phyloP scores from a whole-genome alignment of 2,113 vertebrate species.

The Sylvietta virens region DNA sequence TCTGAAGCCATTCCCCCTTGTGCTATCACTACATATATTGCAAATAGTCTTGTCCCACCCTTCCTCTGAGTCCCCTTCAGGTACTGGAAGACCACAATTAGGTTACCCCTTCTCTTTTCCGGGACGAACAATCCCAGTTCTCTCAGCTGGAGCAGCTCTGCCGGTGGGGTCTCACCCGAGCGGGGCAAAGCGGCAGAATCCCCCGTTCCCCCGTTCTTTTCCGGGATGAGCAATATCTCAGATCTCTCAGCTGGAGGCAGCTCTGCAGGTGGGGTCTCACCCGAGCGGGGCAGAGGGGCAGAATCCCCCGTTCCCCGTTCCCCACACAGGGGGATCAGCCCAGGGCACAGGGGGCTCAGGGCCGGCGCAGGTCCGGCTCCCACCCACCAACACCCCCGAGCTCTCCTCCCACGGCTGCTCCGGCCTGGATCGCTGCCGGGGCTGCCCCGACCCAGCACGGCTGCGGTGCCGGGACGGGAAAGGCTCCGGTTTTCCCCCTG shows the following conservation, averaged over 20 bases:
- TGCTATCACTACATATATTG: no score
- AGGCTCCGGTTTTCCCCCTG: fast-evolving
- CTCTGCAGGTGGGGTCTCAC: neutral
- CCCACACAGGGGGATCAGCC: neutral
- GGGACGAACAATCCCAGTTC: neutral
- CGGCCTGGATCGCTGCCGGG: neutral
- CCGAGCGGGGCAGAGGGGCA: neutral
- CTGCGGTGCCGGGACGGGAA: fast-evolving
- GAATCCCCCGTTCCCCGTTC: neutral
- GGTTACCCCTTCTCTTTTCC: neutral
- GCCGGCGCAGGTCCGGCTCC: neutral
- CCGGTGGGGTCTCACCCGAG: neutral
- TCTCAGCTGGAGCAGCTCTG: neutral
- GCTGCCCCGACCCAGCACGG: neutral
- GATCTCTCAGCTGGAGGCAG: neutral
- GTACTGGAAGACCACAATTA: neutral
- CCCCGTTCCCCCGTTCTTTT: no score
- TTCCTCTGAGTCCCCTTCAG: no score
- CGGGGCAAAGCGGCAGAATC: neutral
- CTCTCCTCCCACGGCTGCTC: neutral
- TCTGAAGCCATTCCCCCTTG: neutral
- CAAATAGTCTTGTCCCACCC: neutral
- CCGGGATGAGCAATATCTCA: neutral
- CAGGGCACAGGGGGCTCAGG: neutral
- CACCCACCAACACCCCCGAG: neutral